Evolutionary conservation across 2,888 invertebrate genomes (phyloP).

Genomic region (Spilarctia lutea): DNA sequence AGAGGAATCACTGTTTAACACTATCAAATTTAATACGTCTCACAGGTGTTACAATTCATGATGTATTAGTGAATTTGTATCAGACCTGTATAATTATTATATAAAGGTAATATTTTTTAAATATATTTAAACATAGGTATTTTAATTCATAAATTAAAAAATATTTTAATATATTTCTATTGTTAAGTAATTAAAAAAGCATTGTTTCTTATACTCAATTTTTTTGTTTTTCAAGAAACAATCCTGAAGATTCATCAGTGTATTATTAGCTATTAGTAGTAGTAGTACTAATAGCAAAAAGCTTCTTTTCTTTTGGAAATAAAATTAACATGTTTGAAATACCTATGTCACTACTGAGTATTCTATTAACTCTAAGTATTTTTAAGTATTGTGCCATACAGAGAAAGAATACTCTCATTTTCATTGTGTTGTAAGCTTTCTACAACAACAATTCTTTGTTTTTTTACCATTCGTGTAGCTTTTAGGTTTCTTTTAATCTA

Average conservation of each 20-base stretch:
- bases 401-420: constrained; percentile 12
- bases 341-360: no score
- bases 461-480: background rate
- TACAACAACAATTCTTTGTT: constrained; percentile 2
- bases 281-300: background rate
- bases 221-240: no score
- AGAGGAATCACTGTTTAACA: background rate
- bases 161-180: background rate
- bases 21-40: background rate
- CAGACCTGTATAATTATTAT: background rate
- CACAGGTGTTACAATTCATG: background rate
- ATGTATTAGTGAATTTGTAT: background rate
- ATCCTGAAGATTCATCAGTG: background rate
- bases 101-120: background rate
- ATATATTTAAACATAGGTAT: background rate
- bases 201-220: no score
- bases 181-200: background rate
- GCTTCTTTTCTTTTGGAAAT: background rate
- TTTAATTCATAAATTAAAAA: no score
- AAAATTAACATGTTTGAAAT: background rate
- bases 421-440: constrained; percentile 6
- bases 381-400: background rate
- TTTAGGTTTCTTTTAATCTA: background rate
- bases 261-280: no score
- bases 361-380: no score